A percentile compares a stretch with the other conserved stretches of the same genome.
Conservation (phyloP, 2,797 vertebrate genomes). For the Trichosurus vulpecula region DNA sequence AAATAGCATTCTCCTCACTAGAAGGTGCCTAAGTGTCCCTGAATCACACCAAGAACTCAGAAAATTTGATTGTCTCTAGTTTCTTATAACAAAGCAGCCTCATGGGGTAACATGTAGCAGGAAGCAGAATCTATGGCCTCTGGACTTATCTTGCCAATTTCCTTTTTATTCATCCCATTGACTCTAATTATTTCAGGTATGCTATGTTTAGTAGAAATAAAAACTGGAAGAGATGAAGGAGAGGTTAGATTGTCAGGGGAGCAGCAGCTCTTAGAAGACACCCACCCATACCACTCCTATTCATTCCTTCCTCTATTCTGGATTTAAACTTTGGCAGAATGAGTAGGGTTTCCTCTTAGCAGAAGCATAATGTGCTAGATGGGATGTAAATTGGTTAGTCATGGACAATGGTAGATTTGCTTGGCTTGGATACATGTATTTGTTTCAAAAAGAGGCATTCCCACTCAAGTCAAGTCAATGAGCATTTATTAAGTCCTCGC, state of each 20-base stretch:
- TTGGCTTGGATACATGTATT: background rate
- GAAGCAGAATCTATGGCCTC: background rate
- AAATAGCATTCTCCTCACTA: background rate
- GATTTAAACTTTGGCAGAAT: background rate
- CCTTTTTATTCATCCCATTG: background rate
- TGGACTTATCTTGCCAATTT: background rate
- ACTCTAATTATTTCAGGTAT: background rate
- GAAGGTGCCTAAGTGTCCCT: background rate
- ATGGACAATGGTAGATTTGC: background rate
- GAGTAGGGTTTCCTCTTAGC: background rate
- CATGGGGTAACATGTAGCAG: no score
- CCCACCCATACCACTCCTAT: background rate
- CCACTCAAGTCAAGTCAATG: background rate
- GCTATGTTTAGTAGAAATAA: background rate
- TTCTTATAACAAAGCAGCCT: background rate
- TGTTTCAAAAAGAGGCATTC: background rate
- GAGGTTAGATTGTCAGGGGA: background rate
- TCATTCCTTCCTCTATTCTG: background rate
- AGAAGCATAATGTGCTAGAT: background rate
- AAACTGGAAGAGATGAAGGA: constrained; percentile 27
- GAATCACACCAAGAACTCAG: background rate
- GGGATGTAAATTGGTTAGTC: background rate
- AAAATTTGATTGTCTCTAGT: background rate
- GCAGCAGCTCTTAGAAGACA: background rate
- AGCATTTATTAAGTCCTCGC: no score